Evolutionary conservation across 1,140 invertebrate species (phyloP), one percentile per base, ranked within the genome.

Genomic region (Manduca sexta): DNA sequence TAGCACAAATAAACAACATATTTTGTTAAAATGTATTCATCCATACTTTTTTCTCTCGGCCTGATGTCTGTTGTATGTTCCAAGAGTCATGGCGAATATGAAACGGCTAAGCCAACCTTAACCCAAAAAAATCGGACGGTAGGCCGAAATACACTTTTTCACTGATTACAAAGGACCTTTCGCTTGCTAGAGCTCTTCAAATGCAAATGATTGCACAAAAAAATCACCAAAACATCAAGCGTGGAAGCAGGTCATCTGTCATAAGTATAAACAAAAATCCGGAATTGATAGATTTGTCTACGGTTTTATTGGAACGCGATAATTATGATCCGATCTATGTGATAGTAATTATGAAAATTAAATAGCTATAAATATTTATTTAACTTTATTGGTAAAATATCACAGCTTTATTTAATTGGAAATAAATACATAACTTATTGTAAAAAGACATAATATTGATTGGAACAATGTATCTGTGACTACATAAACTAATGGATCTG

Each of bases 21-120:
- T 13, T 43, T 30, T 40, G 11, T 56, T 52, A 39, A 51, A 37
- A 26, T 26, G 8, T 26, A 8, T 26, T 26, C 8, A 8, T 60
- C 51, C 56, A 67, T 62, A 84, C 81, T 81, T 82, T 50, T 84
- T 84, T 48, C 65, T 73, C 35, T 68, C 56, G 15, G 78, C 74
- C 62, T 82, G 79, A 54, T 84, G 77, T 56, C 77, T 79, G 55
- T 84, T 81, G 53, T 84, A 84, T 16, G 73, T 79, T 49, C 81
- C 81, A 51, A 84, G 48, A 64, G 81, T 84, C 81, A 84, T 84
- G 13, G 17, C 59, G 52, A 52, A 34, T 18, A 38, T 21, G 29
- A n/a, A 35, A 26, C 21, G 21, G 8, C 7, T 5, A 35, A 35
- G 13, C n/a, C n/a, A 35, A 15, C 34, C n/a, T 15, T 35, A 33